Evolutionary conservation across 2,888 invertebrate species (phyloP).

Genomic region (Calliopum simillimum): DNA sequence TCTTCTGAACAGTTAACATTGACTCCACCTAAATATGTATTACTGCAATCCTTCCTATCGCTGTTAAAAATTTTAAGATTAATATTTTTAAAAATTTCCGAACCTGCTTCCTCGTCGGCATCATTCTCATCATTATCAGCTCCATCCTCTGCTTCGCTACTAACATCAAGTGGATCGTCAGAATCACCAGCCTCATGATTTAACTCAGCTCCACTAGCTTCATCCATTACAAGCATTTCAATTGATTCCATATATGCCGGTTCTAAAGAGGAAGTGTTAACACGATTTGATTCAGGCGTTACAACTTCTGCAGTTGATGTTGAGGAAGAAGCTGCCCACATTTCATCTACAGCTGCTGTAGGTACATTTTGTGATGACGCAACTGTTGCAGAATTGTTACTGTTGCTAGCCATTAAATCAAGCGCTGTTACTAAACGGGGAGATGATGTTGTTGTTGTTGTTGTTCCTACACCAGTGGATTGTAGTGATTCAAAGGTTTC

Average conservation of each 20-base stretch:
- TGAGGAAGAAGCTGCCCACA: neutral
- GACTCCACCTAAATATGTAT: too few species aligned
- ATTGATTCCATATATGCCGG: constrained; percentile 2
- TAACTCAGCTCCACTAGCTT: neutral
- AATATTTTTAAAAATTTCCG: constrained; percentile 20
- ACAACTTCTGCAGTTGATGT: neutral
- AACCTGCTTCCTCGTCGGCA: constrained; percentile 41
- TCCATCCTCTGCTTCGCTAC: constrained; percentile 39
- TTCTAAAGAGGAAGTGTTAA: neutral
- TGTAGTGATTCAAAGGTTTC: neutral
- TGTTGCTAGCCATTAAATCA: too few species aligned
- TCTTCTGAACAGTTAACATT: too few species aligned
- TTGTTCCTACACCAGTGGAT: neutral
- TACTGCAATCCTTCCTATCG: too few species aligned
- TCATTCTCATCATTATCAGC: constrained; percentile 36
- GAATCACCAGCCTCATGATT: constrained; percentile 17
- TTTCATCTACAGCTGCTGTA: neutral
- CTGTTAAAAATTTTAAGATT: constrained; percentile 39
- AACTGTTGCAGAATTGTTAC: neutral
- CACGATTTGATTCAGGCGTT: neutral
- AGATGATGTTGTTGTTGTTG: too few species aligned
- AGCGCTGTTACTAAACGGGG: too few species aligned
- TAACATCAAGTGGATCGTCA: constrained; percentile 17
- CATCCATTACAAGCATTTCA: constrained; percentile 20
- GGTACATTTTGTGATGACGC: neutral